These are phyloP conservation scores for Parazoanthus swiftii DNA, from an alignment of 92 coral and sea anemone species.

Conservation along the genomic window DNA sequence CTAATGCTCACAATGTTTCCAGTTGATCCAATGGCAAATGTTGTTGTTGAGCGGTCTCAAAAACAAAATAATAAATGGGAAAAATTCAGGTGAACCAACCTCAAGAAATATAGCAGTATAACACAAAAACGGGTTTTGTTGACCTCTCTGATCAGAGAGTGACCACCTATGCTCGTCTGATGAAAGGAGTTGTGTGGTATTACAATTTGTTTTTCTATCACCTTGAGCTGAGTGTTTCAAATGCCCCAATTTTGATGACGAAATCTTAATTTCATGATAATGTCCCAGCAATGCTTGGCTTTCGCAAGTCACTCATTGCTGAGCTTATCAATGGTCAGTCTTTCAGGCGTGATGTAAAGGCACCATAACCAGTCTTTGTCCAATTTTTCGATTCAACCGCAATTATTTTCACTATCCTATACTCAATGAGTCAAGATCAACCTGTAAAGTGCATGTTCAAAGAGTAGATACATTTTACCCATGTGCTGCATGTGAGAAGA, in stretches of 20 bases:
- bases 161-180: conserved; percentile 1
- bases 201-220: background rate
- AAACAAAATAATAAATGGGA: conserved; percentile 16
- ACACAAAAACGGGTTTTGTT: background rate
- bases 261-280: background rate
- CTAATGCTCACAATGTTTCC: conserved; percentile 36
- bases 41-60: background rate
- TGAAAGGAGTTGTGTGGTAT: background rate
- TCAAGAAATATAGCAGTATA: background rate
- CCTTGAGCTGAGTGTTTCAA: background rate
- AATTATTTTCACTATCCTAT: background rate
- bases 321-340: background rate
- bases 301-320: background rate
- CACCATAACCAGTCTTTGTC: background rate
- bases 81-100: conserved; percentile 18
- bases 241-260: background rate
- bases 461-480: background rate
- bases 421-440: background rate
- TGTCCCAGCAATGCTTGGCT: conserved; percentile 4
- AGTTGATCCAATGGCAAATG: background rate
- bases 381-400: background rate
- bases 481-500: background rate
- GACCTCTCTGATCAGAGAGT: conserved; percentile 10
- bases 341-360: background rate
- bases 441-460: background rate